Base-by-base conservation (phyloP, 1,140 invertebrate species). In the Drosophila mauritiana region DNA sequence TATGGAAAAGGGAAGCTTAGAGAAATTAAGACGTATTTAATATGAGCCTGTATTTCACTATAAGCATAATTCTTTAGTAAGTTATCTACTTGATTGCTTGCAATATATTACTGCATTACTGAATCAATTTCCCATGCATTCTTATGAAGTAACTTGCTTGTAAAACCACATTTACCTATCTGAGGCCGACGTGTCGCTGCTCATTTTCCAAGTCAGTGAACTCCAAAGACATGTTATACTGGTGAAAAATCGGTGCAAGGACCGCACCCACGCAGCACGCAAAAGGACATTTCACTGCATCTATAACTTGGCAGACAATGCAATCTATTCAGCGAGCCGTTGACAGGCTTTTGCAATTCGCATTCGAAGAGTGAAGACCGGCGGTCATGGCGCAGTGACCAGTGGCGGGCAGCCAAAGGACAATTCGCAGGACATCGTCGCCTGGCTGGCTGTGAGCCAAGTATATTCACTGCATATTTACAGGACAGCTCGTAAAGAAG, bases 201-300 rank as follows among this genome's bases (percentile, higher is more conserved):
- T 45, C 39, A 78, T 78, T 78, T 77, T 78, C 75, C 75, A 22
- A 70, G 83, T 88, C 83, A 83, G 10, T 88, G 84, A 88, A 88
- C 83, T 80, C 63, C 1, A 46, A 64, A 25, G 48, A 22, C 25
- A 43, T 34, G 34, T 8, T 11, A 22, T 27, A 31, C 27, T 51
- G 25, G 4, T 27, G 10, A n/a, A 27, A 39, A 15, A 46, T 48
- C 10, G 31, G 3, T 13, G 8, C 27, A 10, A 42, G 37, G 11
- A 20, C n/a, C n/a, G 7, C 68, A 36, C 83, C 79, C 75, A 83
- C 79, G 55, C 61, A 53, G 15, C 43, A 13, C 45, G 31, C 34
- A 46, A 54, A 75, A 73, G 78, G 85, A 54, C 53, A 53, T 52
- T 72, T 46, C 62, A 59, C n/a, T 39, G 65, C 73, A 84, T 49